phyloP scores from a whole-genome alignment of 2,888 invertebrate genomes.

The Erebia palarica region DNA sequence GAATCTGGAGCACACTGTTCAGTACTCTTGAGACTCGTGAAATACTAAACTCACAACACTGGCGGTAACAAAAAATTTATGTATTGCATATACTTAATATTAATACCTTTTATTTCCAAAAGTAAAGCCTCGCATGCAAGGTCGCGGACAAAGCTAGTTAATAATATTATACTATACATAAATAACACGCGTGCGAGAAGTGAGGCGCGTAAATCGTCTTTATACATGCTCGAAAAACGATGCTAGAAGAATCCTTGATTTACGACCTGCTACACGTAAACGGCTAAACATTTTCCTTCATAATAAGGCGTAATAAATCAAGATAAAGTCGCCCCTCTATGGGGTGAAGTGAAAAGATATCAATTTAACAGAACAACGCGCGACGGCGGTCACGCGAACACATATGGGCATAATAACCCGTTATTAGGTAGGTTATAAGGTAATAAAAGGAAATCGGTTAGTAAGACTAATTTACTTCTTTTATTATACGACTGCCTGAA shows the following conservation, averaged over 20 bases:
- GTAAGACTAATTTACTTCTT: slow-evolving; percentile 5
- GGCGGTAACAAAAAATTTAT: too few relatives aligned
- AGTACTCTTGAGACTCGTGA: too few relatives aligned
- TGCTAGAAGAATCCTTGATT: slow-evolving; percentile 43
- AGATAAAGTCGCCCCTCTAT: slow-evolving; percentile 54
- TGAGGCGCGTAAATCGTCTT: slow-evolving; percentile 20
- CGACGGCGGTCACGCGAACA: slow-evolving; percentile 59
- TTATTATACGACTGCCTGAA: too few relatives aligned
- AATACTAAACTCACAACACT: too few relatives aligned
- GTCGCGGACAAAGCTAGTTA: not conserved
- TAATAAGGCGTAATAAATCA: slow-evolving; percentile 61
- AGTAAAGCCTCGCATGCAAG: not conserved
- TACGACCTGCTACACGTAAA: slow-evolving; percentile 36
- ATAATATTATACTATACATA: slow-evolving; percentile 1
- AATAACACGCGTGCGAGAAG: slow-evolving; percentile 10
- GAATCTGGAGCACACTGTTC: too few relatives aligned
- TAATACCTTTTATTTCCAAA: too few relatives aligned
- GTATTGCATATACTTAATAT: too few relatives aligned
- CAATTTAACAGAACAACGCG: slow-evolving; percentile 59
- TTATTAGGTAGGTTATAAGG: slow-evolving; percentile 38
- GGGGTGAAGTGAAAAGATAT: slow-evolving; percentile 65
- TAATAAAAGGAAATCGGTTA: slow-evolving; percentile 23
- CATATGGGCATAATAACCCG: slow-evolving; percentile 41
- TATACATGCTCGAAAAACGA: slow-evolving; percentile 28
- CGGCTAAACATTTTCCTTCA: slow-evolving; percentile 47